phyloP scores from a whole-genome alignment of 2,888 invertebrate species.

The Lithophane socia region DNA sequence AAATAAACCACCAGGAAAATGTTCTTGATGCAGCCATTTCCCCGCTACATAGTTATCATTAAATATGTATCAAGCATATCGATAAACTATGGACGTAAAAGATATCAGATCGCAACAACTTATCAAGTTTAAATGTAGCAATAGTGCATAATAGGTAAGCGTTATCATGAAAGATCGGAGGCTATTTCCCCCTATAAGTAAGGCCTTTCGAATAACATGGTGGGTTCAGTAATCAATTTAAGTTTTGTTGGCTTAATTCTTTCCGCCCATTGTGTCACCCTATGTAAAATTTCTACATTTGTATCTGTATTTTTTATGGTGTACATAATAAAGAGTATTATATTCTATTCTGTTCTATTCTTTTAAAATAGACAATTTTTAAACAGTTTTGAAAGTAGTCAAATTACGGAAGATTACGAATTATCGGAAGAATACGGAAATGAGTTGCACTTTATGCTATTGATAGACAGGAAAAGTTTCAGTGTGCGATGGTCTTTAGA shows the following conservation, averaged over 20 bases:
- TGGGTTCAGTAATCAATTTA: background rate
- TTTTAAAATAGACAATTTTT: background rate
- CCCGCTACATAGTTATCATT: background rate
- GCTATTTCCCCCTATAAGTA: background rate
- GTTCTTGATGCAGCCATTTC: conserved; percentile 1
- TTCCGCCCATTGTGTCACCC: too few species aligned
- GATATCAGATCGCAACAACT: conserved; percentile 41
- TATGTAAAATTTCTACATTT: too few species aligned
- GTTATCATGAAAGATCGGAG: conserved; percentile 21
- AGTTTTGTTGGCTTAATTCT: background rate
- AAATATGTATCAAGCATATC: conserved; percentile 39
- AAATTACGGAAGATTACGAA: background rate
- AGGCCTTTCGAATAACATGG: conserved; percentile 5
- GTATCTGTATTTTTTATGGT: too few species aligned
- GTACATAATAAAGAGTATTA: too few species aligned
- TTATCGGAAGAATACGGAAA: too few species aligned
- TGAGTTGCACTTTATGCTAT: background rate
- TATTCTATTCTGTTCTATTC: too few species aligned
- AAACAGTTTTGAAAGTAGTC: background rate
- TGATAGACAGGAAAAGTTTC: too few species aligned
- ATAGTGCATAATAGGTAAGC: conserved; percentile 23
- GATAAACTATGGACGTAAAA: conserved; percentile 37
- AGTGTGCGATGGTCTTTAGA: background rate
- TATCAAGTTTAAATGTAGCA: conserved; percentile 50
- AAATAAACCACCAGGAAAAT: background rate